A percentile compares a stretch with the other conserved stretches of the same genome.
Conservation (phyloP, 1,140 invertebrate genomes). For the Uloborus diversus region DNA sequence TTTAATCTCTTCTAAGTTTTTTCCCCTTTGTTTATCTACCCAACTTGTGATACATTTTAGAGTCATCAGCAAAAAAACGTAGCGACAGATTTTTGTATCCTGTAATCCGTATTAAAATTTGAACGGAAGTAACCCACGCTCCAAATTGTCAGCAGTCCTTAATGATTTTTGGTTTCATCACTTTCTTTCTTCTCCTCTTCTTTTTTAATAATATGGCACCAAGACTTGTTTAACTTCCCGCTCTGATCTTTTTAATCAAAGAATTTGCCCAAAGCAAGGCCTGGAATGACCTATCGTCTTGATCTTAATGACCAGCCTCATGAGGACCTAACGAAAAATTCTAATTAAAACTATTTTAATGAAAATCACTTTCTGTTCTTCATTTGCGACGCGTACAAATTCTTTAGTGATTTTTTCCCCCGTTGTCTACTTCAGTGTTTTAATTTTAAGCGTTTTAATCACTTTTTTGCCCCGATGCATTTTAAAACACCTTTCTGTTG, state of each 20-base stretch:
- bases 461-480: constrained; percentile 34
- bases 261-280: constrained; percentile 45
- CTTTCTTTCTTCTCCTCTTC: constrained; percentile 10
- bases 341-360: constrained; percentile 56
- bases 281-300: constrained; percentile 49
- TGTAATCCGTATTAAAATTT: constrained; percentile 44
- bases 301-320: constrained; percentile 46
- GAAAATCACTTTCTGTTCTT: constrained; percentile 55
- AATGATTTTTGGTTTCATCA: constrained; percentile 48
- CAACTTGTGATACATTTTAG: no score
- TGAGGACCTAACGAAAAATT: constrained; percentile 45
- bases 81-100: no score
- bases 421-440: constrained; percentile 48
- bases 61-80: no score
- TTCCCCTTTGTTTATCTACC: no score
- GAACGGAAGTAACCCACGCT: constrained; percentile 31
- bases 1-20: no score
- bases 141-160: constrained; percentile 35
- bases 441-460: constrained; percentile 51
- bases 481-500: constrained; percentile 34
- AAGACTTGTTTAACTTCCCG: constrained; percentile 41
- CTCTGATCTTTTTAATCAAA: constrained; percentile 55
- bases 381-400: constrained; percentile 40
- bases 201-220: constrained; percentile 34
- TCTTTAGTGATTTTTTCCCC: constrained; percentile 29